A percentile compares a stretch with the other conserved stretches of the same genome.
Conservation (phyloP, 2,888 invertebrate genomes). For the Petrophora chlorosata region DNA sequence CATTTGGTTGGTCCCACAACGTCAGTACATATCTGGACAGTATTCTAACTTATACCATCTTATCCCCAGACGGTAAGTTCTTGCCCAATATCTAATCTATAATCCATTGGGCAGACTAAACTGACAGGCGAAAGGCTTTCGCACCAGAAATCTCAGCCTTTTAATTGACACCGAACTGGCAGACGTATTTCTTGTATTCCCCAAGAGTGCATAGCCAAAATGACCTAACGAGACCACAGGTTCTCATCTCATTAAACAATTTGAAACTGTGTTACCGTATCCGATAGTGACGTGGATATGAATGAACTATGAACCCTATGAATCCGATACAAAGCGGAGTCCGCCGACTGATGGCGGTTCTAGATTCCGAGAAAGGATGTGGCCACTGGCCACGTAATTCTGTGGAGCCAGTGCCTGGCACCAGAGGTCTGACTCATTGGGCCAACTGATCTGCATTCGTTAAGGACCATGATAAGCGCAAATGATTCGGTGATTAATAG, state of each 20-base stretch:
- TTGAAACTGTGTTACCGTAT: conserved; percentile 6
- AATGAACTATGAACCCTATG: conserved; percentile 43
- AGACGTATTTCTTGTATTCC: too few species aligned
- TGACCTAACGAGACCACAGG: not conserved
- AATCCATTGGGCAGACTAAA: too few species aligned
- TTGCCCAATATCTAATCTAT: too few species aligned
- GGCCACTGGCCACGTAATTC: conserved; percentile 17
- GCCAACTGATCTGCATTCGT: conserved; percentile 31
- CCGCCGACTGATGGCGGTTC: conserved; percentile 24
- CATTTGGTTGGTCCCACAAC: conserved; percentile 10
- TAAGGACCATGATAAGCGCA: conserved; percentile 28
- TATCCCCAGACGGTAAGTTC: too few species aligned
- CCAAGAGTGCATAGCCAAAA: conserved; percentile 16
- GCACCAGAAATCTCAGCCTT: too few species aligned
- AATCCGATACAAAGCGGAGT: conserved; percentile 25
- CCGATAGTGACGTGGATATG: conserved; percentile 8
- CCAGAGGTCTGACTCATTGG: conserved; percentile 11
- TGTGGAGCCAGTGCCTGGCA: conserved; percentile 22
- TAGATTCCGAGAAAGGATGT: conserved; percentile 47
- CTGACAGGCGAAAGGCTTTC: too few species aligned
- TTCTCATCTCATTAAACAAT: too few species aligned
- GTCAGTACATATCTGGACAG: not conserved
- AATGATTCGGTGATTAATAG: conserved; percentile 21
- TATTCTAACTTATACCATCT: not conserved
- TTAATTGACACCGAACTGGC: too few species aligned